Base-by-base conservation (phyloP, 2,888 invertebrate genomes). In the Brachynemurus nebulosus region DNA sequence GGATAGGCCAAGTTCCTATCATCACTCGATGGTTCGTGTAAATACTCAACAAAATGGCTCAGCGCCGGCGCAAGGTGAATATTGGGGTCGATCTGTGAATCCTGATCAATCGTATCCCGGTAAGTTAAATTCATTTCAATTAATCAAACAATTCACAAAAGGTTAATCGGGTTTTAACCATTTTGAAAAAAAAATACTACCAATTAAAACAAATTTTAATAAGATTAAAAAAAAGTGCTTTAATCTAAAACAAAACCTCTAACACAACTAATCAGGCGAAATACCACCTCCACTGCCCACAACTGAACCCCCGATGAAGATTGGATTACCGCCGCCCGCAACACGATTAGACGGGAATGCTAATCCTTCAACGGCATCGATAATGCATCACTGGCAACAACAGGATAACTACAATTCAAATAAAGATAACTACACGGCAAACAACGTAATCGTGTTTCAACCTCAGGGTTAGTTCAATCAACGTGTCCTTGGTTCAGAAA, bases 261-360 rank as follows among this genome's bases (percentile, higher is more conserved):
- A 17, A 40, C 12, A 39, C 21, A 33, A 58, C 47, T 52, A 50
- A 59, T 57, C 60, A 66, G 61, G 68, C 66, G 72, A 72, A 64
- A 65, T 68, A 59, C 72, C 72, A 54, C 74, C 74, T 53, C 74
- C 75, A 48, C 62, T 74, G 57, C 74, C 74, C 55, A 66, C 68
- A 55, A 69, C 67, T 49, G 71, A 71, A 51, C 73, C 74, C 48
- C 72, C 72, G 48, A 65, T 63, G 47, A 56, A 59, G 51, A 59
- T 58, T 55, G 57, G 54, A 52, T 51, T 54, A 50, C 59, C 54
- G 52, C 52, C 54, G 50, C 59, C 61, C 41, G 59, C 60, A 60
- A 58, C 56, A 52, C 57, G 52, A 48, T 51, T 58, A 49, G 59
- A 57, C 49, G 59, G 62, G 55, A 55, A 59, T 49, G 62, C 63